These are phyloP conservation scores for Microcebus murinus DNA, from an alignment of 2,113 vertebrate species.

Conservation along the genomic window DNA sequence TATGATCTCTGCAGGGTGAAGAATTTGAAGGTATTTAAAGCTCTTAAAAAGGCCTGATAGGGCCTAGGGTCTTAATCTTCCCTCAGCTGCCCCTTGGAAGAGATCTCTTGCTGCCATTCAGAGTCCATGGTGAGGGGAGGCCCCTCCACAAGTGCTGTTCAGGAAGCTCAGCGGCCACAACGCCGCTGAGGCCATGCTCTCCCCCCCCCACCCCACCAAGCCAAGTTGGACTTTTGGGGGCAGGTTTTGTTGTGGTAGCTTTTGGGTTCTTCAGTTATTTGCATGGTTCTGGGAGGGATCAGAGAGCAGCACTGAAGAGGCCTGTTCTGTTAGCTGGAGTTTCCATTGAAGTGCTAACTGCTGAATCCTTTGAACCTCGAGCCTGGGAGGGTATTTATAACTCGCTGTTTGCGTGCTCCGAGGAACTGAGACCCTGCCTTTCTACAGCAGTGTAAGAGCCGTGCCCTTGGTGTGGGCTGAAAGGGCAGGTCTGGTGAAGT, in stretches of 20 bases:
- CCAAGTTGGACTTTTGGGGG: not conserved
- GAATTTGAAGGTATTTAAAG: not conserved
- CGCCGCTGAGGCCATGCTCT: not conserved
- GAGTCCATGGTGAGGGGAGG: not conserved
- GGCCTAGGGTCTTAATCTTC: not conserved
- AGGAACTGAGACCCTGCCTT: slow-evolving; percentile 52
- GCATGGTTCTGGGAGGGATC: slow-evolving; percentile 26
- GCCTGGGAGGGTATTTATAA: slow-evolving; percentile 69
- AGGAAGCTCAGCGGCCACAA: not conserved
- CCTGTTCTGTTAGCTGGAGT: slow-evolving; percentile 64
- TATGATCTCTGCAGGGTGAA: not conserved
- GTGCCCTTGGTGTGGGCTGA: slow-evolving; percentile 52
- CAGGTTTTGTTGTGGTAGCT: slow-evolving; percentile 26
- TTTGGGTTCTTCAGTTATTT: slow-evolving; percentile 45
- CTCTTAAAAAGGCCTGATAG: not conserved
- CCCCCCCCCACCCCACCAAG: not conserved
- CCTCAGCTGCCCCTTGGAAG: not conserved
- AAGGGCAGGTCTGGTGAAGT: slow-evolving; percentile 45
- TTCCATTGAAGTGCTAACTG: slow-evolving; percentile 75
- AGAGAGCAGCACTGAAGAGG: not conserved
- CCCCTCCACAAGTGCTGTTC: not conserved
- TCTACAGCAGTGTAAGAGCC: slow-evolving; percentile 41
- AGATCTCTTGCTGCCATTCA: not conserved
- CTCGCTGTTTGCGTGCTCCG: slow-evolving; percentile 47
- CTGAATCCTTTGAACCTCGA: slow-evolving; percentile 68